Conservation (phyloP, 2,113 vertebrate genomes). For the Myiozetetes cayanensis region DNA sequence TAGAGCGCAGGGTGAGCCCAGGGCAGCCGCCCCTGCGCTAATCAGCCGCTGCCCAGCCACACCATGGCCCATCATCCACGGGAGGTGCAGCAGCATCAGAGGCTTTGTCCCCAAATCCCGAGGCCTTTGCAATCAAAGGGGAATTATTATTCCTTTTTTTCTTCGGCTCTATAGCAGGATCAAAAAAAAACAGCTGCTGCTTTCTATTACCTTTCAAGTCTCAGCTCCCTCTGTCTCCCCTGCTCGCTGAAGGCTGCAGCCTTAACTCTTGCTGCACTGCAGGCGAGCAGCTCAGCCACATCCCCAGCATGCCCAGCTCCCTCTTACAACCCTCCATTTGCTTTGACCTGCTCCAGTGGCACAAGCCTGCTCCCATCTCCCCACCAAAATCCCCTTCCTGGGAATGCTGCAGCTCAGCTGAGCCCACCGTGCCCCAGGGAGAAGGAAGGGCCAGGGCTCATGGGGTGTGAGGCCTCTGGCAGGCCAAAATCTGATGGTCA, state of each 20-base stretch:
- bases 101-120: slow-evolving; percentile 32
- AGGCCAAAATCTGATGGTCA: background rate
- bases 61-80: background rate
- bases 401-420: background rate
- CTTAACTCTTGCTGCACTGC: slow-evolving; percentile 46
- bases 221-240: background rate
- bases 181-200: slow-evolving; percentile 67
- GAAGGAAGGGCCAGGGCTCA: background rate
- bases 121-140: slow-evolving; percentile 61
- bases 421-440: rapidly evolving
- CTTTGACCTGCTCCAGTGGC: background rate
- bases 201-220: slow-evolving; percentile 63
- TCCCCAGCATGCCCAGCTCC: background rate
- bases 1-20: background rate
- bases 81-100: background rate
- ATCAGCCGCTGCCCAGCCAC: background rate
- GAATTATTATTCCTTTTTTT: slow-evolving; percentile 66
- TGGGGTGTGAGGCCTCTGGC: background rate
- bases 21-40: rapidly evolving
- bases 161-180: slow-evolving; percentile 35
- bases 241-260: background rate
- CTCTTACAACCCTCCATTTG: background rate
- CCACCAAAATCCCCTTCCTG: background rate
- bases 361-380: background rate
- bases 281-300: background rate